These are phyloP conservation scores for Aegotheles bennettii DNA, from an alignment of 2,113 vertebrate genomes.

Conservation along the genomic window DNA sequence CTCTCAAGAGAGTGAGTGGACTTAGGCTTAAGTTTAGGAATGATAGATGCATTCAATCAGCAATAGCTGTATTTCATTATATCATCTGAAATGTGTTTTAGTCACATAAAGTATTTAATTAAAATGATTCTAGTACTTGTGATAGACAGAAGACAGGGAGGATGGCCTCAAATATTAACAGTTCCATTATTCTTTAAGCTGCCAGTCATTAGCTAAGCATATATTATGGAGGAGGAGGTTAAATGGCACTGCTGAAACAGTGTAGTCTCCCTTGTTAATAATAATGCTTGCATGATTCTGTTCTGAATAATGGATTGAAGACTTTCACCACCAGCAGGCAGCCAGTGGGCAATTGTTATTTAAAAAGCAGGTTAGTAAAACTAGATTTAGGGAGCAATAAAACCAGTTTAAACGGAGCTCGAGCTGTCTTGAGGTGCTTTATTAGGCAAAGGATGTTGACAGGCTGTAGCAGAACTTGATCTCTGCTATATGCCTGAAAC, in stretches of 20 bases:
- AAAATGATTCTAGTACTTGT: not conserved
- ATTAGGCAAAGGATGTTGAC: not conserved
- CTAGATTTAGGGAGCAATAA: not conserved
- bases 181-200: conserved; percentile 5
- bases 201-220: conserved; percentile 9
- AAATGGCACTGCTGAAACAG: not conserved
- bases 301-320: not conserved
- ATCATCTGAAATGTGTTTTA: not conserved
- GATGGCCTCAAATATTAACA: conserved; percentile 21
- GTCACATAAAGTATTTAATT: not conserved
- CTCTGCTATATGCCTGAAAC: not conserved
- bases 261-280: conserved; percentile 17
- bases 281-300: not conserved
- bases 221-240: not conserved
- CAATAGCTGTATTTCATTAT: not conserved
- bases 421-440: not conserved
- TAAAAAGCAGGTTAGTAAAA: not conserved
- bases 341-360: not conserved
- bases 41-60: not conserved
- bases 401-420: not conserved
- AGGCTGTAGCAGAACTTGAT: not conserved
- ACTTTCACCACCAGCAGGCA: not conserved
- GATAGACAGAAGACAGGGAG: not conserved
- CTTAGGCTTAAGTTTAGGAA: not conserved
- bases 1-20: not conserved